Evolutionary conservation across 1,140 invertebrate species (phyloP), one percentile per base, ranked within the genome.

Genomic region (Cydia amplana): DNA sequence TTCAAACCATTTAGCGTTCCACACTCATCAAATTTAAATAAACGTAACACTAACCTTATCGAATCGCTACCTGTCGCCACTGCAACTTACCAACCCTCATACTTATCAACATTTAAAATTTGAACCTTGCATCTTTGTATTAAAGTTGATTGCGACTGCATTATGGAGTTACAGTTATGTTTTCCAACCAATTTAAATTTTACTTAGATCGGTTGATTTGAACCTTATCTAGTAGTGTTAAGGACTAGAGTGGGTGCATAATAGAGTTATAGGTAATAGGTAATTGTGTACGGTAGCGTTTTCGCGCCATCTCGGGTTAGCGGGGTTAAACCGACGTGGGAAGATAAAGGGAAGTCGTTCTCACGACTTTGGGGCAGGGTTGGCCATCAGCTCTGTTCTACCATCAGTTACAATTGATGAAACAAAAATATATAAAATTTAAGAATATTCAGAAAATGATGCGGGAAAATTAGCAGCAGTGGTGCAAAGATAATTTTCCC

Each of bases 301-400:
- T 60, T 60, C 55, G 55, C 55, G 55, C 55, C 55, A 60, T 60
- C 55, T 60, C 55, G 55, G 55, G 55, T 60, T 60, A 60, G n/a
- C 46, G 9, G 55, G 55, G 55, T 60, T 60, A 60, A 60, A 60
- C 6, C 20, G 55, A 60, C 55, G 55, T 60, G 55, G 55, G 55
- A 60, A 60, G 55, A 60, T 60, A 60, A 60, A 23, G 55, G 55
- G 20, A 12, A 23, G 55, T 10, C 18, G 55, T 60, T 60, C 55
- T 60, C 55, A 60, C 55, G 55, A 60, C 18, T 60, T 60, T 5
- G 43, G 55, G 9, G 7, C 55, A 60, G 55, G 55, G 55, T 12
- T 60, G 55, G 18, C 7, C 51, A 18, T 55, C 20, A 60, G 55
- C 18, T 23, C 55, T 60, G 9, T 60, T 43, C 40, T 43, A 14